Conservation (phyloP, 30 jellyfish, hydroid and myxozoan genomes). For the Haliclystus octoradiatus region DNA sequence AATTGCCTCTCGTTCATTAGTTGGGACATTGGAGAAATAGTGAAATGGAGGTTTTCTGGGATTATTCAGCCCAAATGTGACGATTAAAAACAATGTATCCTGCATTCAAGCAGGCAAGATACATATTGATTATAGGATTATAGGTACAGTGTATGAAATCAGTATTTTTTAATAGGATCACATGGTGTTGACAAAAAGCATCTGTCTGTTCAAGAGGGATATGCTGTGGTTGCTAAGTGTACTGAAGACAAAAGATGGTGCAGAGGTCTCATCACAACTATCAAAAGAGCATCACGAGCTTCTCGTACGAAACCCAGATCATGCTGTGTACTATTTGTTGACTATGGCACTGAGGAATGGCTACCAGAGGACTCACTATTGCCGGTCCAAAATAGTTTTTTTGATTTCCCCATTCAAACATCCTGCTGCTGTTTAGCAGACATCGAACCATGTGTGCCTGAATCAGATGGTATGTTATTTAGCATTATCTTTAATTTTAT, state of each 20-base stretch:
- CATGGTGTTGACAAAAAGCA: too few relatives aligned
- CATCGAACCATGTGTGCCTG: slow-evolving; percentile 35
- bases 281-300: slow-evolving; percentile 1
- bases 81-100: too few relatives aligned
- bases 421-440: slow-evolving; percentile 86
- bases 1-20: too few relatives aligned
- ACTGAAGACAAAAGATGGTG: slow-evolving; percentile 67
- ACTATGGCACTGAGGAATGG: slow-evolving; percentile 87
- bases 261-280: slow-evolving; percentile 45
- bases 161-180: too few relatives aligned
- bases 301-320: neutral
- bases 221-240: slow-evolving; percentile 60
- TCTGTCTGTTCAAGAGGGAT: too few relatives aligned
- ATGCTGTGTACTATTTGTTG: slow-evolving; percentile 64
- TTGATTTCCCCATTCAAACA: slow-evolving; percentile 81
- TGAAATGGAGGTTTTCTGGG: too few relatives aligned
- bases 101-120: too few relatives aligned
- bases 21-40: too few relatives aligned
- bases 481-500: neutral
- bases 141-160: too few relatives aligned
- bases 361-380: slow-evolving; percentile 21
- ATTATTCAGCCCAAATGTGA: too few relatives aligned
- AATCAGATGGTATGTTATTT: neutral
- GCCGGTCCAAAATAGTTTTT: slow-evolving; percentile 67
- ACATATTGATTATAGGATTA: too few relatives aligned